These are phyloP conservation scores for Megathymus violae DNA, from an alignment of 1,140 invertebrate species.

Conservation along the genomic window DNA sequence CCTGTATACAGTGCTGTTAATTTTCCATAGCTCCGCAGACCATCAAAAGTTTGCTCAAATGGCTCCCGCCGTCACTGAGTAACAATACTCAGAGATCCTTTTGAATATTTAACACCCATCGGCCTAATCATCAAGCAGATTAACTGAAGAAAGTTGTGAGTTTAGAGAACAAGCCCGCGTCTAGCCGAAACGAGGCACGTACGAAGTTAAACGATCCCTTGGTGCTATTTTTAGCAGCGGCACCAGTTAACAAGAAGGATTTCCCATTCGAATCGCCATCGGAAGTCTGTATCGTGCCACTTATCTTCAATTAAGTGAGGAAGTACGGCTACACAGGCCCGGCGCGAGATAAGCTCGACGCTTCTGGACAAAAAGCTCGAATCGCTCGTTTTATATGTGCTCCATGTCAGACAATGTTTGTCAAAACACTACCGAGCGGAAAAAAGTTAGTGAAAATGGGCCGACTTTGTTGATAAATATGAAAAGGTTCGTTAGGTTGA, in stretches of 20 bases:
- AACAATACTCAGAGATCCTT: constrained; percentile 33
- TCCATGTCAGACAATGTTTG: neutral
- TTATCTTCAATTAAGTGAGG: constrained; percentile 51
- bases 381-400: neutral
- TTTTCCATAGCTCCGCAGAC: constrained; percentile 3
- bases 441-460: neutral
- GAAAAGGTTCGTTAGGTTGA: too few species aligned
- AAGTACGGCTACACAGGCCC: constrained; percentile 24
- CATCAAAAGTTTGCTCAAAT: constrained; percentile 15
- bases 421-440: neutral
- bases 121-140: constrained; percentile 30
- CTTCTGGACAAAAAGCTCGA: constrained; percentile 10
- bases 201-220: constrained; percentile 23
- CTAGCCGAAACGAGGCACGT: constrained; percentile 19
- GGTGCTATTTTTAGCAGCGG: constrained; percentile 28
- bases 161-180: constrained; percentile 18
- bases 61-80: constrained; percentile 1
- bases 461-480: too few species aligned
- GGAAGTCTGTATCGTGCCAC: constrained; percentile 43
- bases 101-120: constrained; percentile 42
- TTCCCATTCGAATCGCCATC: constrained; percentile 42
- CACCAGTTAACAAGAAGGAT: constrained; percentile 45
- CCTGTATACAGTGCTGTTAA: neutral
- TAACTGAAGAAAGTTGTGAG: constrained; percentile 25
- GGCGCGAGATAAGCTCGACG: constrained; percentile 8